A percentile compares a stretch with the other conserved stretches of the same genome.
Conservation (phyloP, 2,113 vertebrate genomes). For the Pampusana beccarii region DNA sequence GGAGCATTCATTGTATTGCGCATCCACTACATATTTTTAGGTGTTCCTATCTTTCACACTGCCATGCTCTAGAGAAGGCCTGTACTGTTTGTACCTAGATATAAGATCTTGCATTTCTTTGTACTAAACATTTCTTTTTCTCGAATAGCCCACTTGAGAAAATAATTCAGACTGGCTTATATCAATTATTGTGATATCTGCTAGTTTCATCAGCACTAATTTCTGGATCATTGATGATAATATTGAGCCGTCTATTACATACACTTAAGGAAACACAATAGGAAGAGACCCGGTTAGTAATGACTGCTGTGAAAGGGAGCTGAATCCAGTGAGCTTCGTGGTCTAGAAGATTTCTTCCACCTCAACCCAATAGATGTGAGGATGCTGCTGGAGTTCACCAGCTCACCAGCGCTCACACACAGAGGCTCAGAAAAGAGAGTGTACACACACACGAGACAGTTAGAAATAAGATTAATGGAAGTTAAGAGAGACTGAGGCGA, state of each 20-base stretch:
- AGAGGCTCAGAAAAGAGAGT: background rate
- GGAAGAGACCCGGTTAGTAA: background rate
- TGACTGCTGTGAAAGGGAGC: background rate
- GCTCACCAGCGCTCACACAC: background rate
- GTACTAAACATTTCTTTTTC: background rate
- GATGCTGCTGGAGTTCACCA: background rate
- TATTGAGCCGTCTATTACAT: background rate
- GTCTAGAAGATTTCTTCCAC: background rate
- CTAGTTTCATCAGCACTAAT: background rate
- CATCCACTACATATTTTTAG: background rate
- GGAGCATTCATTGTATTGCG: background rate
- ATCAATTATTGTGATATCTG: background rate
- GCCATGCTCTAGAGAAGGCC: background rate
- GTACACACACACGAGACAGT: background rate
- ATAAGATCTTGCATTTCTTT: background rate
- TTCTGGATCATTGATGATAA: background rate
- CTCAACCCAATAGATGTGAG: background rate
- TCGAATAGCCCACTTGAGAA: background rate
- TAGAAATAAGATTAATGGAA: background rate
- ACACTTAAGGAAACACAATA: background rate
- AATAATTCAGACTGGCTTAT: background rate
- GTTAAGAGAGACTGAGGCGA: background rate
- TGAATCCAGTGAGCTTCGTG: background rate
- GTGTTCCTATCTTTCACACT: background rate
- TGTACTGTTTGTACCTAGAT: background rate